These are phyloP conservation scores for Callosobruchus maculatus DNA, from an alignment of 2,888 invertebrate species.

Conservation along the genomic window DNA sequence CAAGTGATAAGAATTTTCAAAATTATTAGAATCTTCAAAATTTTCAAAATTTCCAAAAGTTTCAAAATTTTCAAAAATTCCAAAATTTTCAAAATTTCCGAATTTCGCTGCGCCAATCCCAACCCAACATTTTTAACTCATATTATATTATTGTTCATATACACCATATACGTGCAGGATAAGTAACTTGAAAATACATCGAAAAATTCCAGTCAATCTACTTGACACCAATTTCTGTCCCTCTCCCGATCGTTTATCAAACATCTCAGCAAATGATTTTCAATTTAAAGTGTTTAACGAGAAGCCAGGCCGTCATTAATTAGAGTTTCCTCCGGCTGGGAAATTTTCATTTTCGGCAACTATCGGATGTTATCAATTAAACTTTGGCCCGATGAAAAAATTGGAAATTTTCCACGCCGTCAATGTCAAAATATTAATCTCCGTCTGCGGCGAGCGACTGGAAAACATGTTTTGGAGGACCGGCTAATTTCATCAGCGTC, in stretches of 20 bases:
- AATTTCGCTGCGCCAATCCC: no score
- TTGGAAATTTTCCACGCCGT: background rate
- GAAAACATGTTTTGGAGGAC: constrained; percentile 13
- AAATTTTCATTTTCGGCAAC: background rate
- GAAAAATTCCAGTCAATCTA: no score
- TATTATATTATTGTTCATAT: no score
- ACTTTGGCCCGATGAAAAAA: background rate
- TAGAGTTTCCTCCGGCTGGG: background rate
- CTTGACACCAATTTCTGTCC: background rate
- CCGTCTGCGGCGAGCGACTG: background rate
- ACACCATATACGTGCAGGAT: no score
- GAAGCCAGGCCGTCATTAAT: background rate
- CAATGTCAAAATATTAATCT: constrained; percentile 8
- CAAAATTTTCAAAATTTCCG: no score
- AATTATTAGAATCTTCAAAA: no score
- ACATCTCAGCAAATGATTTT: background rate
- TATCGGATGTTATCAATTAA: background rate
- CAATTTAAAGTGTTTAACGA: background rate
- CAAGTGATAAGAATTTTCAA: no score
- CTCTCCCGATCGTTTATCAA: background rate
- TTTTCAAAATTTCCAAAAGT: no score
- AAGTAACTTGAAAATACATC: no score
- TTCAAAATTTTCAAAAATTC: no score
- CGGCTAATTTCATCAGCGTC: background rate
- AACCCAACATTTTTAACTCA: no score